These are phyloP conservation scores for Talpa occidentalis DNA, from an alignment of 2,113 vertebrate genomes.

Conservation along the genomic window DNA sequence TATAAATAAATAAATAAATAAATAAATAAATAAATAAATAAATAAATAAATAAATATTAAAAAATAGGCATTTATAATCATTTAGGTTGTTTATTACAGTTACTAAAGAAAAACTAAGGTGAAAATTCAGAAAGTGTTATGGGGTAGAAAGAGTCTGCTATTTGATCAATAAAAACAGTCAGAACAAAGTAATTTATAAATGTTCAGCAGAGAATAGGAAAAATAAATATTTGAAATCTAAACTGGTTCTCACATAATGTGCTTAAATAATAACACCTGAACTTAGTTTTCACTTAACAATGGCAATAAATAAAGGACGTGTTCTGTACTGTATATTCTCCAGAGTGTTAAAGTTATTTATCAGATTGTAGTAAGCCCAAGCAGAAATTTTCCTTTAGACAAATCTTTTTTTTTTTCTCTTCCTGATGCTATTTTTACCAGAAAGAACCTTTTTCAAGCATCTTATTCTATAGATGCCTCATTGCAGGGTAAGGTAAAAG, in stretches of 20 bases:
- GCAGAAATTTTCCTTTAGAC: slow-evolving; percentile 44
- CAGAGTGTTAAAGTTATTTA: not conserved
- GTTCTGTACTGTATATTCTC: not conserved
- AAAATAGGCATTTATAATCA: not conserved
- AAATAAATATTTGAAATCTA: not conserved
- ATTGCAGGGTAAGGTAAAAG: not conserved
- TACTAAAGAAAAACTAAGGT: not conserved
- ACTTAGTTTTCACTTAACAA: not conserved
- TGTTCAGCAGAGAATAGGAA: not conserved
- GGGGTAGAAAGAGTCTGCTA: not conserved
- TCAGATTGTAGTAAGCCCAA: not conserved
- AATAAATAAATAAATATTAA: too few species aligned
- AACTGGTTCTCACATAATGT: not conserved
- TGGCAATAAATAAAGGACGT: not conserved
- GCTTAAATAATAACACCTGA: not conserved
- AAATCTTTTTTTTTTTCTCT: not conserved
- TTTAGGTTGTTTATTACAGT: not conserved
- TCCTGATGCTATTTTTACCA: slow-evolving; percentile 47
- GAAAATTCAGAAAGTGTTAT: not conserved
- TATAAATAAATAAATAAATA: too few species aligned
- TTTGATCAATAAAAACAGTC: not conserved
- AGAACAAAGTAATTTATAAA: not conserved
- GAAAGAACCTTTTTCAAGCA: slow-evolving; percentile 2
- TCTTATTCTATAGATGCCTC: not conserved
- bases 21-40: too few species aligned